These are phyloP conservation scores for Hylaeus volcanicus DNA, from an alignment of 1,140 invertebrate species.

Conservation along the genomic window DNA sequence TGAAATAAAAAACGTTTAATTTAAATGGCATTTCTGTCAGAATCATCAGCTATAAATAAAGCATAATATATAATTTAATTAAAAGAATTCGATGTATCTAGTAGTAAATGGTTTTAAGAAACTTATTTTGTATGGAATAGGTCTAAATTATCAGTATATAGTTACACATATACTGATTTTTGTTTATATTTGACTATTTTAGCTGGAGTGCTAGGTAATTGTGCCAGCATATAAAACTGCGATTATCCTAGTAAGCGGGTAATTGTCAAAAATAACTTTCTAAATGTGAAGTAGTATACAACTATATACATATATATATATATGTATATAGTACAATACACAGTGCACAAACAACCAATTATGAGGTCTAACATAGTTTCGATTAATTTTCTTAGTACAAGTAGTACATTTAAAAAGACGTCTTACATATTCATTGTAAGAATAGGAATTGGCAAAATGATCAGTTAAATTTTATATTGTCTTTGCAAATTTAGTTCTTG, in stretches of 20 bases:
- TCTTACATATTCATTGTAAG: not conserved
- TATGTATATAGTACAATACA: slow-evolving; percentile 21
- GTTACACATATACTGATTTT: slow-evolving; percentile 10
- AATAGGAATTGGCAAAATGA: not conserved
- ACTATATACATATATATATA: slow-evolving; percentile 32
- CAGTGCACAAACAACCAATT: slow-evolving; percentile 35
- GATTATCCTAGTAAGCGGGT: slow-evolving; percentile 14
- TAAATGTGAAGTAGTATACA: slow-evolving; percentile 64
- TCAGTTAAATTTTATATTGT: not conserved
- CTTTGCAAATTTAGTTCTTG: not conserved
- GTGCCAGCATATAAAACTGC: slow-evolving; percentile 47
- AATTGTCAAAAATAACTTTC: slow-evolving; percentile 35
- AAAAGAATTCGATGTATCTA: slow-evolving; percentile 2
- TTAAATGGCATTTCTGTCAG: slow-evolving; percentile 21
- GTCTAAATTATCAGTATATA: slow-evolving; percentile 20
- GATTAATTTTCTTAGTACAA: not conserved
- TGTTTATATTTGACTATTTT: slow-evolving; percentile 30
- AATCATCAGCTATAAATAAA: slow-evolving; percentile 32
- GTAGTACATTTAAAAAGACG: not conserved
- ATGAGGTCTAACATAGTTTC: not conserved
- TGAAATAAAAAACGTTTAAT: slow-evolving; percentile 11
- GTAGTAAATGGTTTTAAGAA: not conserved
- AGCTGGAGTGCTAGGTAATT: slow-evolving; percentile 23
- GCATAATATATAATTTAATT: not conserved
- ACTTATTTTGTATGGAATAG: slow-evolving; percentile 41